Evolutionary conservation across 2,888 invertebrate genomes (phyloP), one percentile per base, ranked within the genome.

Genomic region (Crocallis elinguaria): DNA sequence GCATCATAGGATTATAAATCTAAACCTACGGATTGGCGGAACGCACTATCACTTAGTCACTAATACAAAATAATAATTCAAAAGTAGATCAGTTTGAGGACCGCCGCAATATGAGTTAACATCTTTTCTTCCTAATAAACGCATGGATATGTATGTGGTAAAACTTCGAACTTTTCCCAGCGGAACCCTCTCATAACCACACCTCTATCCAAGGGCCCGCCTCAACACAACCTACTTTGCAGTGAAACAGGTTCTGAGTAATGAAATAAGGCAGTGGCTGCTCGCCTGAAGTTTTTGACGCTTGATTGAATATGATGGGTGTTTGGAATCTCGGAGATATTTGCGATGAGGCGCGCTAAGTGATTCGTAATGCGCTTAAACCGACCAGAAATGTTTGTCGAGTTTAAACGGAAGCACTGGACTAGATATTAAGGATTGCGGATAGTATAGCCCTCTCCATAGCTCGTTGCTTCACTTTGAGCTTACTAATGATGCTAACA

Each of bases 341-440:
- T 46, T 19, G 56, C 35, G 37, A 48, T 51, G 42, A 45, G 51
- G 44, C 23, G 12, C 56, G 60, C 64, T 62, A 64, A 64, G 64
- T 64, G 62, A 59, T 64, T 64, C 60, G 52, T 62, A 62, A 64
- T 62, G 64, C 52, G 55, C 57, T 59, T 52, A 62, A 64, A 64
- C 58, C 62, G 64, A 64, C 56, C 57, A 49, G 52, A 45, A 56
- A 56, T 56, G 53, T 54, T 58, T 45, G 60, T 43, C 51, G 51
- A 56, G 55, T 60, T 55, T 39, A 60, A 53, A 61, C 59, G 57
- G 38, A 53, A 44, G 51, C 54, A 36, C 36, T 51, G 49, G 49
- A 54, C 49, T 50, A 54, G 42, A 56, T 53, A 50, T 45, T 51
- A 27, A 11, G 36, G 36, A 19, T 16, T 33, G 48, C 17, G 8